Base-by-base conservation (phyloP, 2,797 vertebrate genomes). In the Chelidonichthys spinosus region DNA sequence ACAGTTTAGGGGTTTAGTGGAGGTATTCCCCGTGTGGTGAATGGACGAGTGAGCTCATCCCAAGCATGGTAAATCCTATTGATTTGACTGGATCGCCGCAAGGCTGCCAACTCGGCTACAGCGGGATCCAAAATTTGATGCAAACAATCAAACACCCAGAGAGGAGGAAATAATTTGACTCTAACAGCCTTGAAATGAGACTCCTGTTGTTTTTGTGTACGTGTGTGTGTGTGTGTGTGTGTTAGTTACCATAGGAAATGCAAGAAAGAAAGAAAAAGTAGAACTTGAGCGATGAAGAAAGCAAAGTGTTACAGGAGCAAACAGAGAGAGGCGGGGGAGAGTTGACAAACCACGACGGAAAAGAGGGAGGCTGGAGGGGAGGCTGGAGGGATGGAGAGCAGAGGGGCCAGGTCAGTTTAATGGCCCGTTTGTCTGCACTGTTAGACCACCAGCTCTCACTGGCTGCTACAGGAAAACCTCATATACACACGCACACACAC, bases 381-480 rank as follows among this genome's bases (percentile, higher is more conserved):
- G 71, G 79, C 62, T 58, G 53, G 83, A 70, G 71, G 69, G 76
- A 85, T 63, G 77, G 76, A 75, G 79, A 85, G 79, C 76, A 66
- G 61, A 82, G 61, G 69, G 66, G 74, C 82, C 83, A 63, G 85
- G 86, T 72, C 82, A 75, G 59, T 90, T 76, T 93, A 93, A 93
- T 88, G 90, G 89, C 67, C 78, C 63, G 70, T 88, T 91, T 92
- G 91, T 93, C 90, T 92, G 84, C 63, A 55, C 84, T 66, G 78
- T 82, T 37, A 84, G 89, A 92, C 92, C 89, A 89, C 88, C 87
- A 61, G 85, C 79, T 86, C 85, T 87, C 75, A 81, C 78, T 72
- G 78, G 83, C 80, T 79, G 77, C 78, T 82, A 78, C 73, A 83
- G 78, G 76, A 85, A 87, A 89, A 81, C 74, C 73, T 69, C 55